Conservation (phyloP, 1,140 invertebrate species). For the Dinothrombium tinctorium region DNA sequence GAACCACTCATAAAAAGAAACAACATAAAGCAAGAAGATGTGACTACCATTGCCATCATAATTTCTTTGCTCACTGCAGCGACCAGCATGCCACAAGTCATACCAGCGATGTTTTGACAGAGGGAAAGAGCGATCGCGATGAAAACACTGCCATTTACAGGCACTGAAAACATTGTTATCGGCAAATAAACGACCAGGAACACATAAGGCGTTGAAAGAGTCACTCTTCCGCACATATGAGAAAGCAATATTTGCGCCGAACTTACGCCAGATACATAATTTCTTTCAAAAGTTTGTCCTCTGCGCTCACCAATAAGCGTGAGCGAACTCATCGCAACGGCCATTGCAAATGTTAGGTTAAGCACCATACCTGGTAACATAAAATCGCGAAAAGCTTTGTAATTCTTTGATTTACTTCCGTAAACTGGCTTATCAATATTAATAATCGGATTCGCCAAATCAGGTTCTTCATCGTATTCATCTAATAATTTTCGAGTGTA, state of each 20-base stretch:
- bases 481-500: background rate
- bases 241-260: conserved; percentile 68
- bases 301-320: conserved; percentile 70
- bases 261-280: conserved; percentile 64
- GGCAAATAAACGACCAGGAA: conserved; percentile 1
- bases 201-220: background rate
- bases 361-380: conserved; percentile 78
- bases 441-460: conserved; percentile 12
- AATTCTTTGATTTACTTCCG: conserved; percentile 29
- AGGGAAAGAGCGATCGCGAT: no score
- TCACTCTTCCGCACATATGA: conserved; percentile 24
- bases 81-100: conserved; percentile 1
- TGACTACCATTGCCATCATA: background rate
- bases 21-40: background rate
- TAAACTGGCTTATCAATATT: conserved; percentile 60
- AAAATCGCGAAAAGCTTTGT: conserved; percentile 30
- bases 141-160: no score
- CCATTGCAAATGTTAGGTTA: conserved; percentile 81
- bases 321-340: conserved; percentile 72
- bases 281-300: conserved; percentile 58
- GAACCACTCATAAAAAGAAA: conserved; percentile 49
- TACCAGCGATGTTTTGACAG: conserved; percentile 3
- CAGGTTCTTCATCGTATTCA: no score
- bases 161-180: background rate
- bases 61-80: background rate